A percentile compares a stretch with the other conserved stretches of the same genome.
Conservation (phyloP, 1,140 invertebrate species). For the Drosophila pachea region DNA sequence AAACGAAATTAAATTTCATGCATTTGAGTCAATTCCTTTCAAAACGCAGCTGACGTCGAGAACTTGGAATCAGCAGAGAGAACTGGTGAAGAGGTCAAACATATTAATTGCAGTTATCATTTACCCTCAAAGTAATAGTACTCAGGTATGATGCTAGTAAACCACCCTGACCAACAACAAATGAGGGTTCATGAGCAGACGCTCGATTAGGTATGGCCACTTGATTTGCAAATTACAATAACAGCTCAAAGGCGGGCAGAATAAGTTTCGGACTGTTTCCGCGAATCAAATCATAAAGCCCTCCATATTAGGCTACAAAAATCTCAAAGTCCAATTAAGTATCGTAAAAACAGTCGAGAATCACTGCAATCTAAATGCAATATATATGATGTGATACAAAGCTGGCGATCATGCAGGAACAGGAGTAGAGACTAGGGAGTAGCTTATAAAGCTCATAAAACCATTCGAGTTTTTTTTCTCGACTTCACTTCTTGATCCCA, state of each 20-base stretch:
- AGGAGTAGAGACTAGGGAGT: not conserved
- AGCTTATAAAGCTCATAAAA: constrained; percentile 62
- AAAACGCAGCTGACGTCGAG: constrained; percentile 42
- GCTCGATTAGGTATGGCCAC: constrained; percentile 70
- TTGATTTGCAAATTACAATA: constrained; percentile 71
- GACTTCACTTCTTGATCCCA: not conserved
- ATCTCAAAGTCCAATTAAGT: constrained; percentile 70
- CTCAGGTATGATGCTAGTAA: not conserved
- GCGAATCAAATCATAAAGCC: constrained; percentile 74
- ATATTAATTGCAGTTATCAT: constrained; percentile 76
- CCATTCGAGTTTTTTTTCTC: constrained; percentile 47
- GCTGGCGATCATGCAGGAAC: not conserved
- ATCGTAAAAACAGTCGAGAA: constrained; percentile 52
- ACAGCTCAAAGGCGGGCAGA: constrained; percentile 1
- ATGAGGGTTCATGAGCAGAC: constrained; percentile 17
- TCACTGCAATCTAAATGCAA: constrained; percentile 50
- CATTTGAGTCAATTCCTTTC: constrained; percentile 45
- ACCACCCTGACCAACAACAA: constrained; percentile 7
- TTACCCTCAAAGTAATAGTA: constrained; percentile 36
- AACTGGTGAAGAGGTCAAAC: constrained; percentile 67
- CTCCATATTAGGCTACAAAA: constrained; percentile 53
- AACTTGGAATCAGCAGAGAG: constrained; percentile 31
- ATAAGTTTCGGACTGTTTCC: constrained; percentile 47
- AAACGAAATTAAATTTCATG: constrained; percentile 58
- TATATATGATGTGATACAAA: constrained; percentile 28